These are phyloP conservation scores for Planiliza haematocheilus DNA, from an alignment of 2,113 vertebrate genomes.

Conservation along the genomic window DNA sequence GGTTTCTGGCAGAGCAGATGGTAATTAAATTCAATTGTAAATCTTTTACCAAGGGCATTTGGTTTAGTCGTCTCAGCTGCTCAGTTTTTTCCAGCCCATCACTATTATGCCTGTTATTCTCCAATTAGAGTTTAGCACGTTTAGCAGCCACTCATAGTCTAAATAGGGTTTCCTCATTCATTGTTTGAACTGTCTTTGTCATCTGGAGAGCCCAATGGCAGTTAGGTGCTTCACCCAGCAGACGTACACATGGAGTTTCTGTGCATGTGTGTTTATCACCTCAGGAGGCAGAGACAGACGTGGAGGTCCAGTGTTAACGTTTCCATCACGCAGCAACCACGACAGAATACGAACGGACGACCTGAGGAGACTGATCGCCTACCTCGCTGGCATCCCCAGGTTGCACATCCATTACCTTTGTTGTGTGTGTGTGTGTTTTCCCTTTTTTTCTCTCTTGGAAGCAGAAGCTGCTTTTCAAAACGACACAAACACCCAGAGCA, in stretches of 20 bases:
- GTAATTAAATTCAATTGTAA: constrained; percentile 12
- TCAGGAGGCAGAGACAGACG: constrained; percentile 97
- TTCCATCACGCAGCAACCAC: constrained; percentile 98
- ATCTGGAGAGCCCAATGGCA: not conserved
- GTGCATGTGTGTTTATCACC: constrained; percentile 40
- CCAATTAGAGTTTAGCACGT: constrained; percentile 9
- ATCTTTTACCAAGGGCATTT: not conserved
- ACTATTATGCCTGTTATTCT: not conserved
- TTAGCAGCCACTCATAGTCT: not conserved
- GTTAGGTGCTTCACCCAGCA: not conserved
- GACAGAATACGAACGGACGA: constrained; percentile 99
- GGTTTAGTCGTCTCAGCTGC: constrained; percentile 16
- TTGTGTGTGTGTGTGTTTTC: not conserved
- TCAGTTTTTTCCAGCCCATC: constrained; percentile 1
- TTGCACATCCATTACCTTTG: constrained; percentile 59
- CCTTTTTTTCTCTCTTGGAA: not conserved
- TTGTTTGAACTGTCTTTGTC: not conserved
- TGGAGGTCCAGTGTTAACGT: constrained; percentile 96
- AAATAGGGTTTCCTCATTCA: not conserved
- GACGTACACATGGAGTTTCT: not conserved
- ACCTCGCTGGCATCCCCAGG: constrained; percentile 97
- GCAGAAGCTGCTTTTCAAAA: not conserved
- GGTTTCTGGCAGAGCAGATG: not conserved
- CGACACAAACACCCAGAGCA: constrained; percentile 8
- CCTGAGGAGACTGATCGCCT: constrained; percentile 94